These are phyloP conservation scores for Pontoporia blainvillei DNA, from an alignment of 2,113 vertebrate genomes.

Conservation along the genomic window DNA sequence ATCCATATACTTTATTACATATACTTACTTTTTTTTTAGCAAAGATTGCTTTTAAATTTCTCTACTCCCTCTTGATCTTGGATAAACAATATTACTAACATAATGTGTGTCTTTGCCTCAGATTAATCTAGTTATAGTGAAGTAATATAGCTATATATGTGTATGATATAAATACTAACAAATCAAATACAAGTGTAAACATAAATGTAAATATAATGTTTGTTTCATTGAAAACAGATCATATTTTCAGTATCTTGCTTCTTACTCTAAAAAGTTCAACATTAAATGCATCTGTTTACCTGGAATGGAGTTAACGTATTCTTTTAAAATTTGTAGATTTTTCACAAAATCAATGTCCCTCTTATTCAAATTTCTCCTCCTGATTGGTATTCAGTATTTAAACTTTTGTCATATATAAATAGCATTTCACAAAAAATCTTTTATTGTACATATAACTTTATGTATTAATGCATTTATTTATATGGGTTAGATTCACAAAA, in stretches of 20 bases:
- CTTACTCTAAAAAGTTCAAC: not conserved
- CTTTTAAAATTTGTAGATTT: not conserved
- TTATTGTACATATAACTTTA: no score
- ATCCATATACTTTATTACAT: not conserved
- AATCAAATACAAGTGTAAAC: not conserved
- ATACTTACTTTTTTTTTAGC: not conserved
- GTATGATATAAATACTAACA: not conserved
- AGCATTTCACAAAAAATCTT: no score
- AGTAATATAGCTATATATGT: not conserved
- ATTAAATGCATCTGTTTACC: not conserved
- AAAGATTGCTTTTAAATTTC: not conserved
- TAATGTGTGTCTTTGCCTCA: not conserved
- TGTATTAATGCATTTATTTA: no score
- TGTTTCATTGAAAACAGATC: not conserved
- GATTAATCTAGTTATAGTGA: not conserved
- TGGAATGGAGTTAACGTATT: not conserved
- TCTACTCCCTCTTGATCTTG: accelerated
- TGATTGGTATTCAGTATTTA: not conserved
- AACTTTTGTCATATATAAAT: not conserved
- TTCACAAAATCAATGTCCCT: not conserved
- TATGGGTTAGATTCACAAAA: no score
- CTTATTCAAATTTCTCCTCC: not conserved
- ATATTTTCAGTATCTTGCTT: not conserved
- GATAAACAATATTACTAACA: not conserved
- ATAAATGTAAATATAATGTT: not conserved